These are phyloP conservation scores for Mechanitis mazaeus DNA, from an alignment of 2,888 invertebrate genomes.

Conservation along the genomic window DNA sequence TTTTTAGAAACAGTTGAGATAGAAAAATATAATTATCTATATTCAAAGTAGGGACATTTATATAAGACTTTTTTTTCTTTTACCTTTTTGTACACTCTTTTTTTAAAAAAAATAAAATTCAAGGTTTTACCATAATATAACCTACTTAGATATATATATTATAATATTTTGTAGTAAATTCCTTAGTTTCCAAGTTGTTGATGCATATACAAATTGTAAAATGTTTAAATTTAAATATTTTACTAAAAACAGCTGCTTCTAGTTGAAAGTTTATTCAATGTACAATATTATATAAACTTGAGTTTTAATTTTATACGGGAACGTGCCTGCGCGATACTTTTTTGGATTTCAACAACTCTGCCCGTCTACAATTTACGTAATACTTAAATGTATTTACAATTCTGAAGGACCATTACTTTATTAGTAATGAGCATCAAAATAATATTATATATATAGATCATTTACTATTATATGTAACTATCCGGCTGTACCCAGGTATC, in stretches of 20 bases:
- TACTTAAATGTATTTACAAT: constrained; percentile 1
- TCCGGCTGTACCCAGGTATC: no score
- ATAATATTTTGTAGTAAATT: neutral
- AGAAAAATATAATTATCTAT: no score
- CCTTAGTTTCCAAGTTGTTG: neutral
- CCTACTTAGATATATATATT: neutral
- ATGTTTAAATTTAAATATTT: constrained; percentile 2
- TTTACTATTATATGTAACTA: neutral
- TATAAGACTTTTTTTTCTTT: no score
- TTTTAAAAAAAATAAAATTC: no score
- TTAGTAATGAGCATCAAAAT: neutral
- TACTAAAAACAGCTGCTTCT: neutral
- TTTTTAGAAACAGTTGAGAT: no score
- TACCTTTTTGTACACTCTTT: no score
- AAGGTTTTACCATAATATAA: neutral
- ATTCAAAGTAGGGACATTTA: no score
- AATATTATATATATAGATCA: neutral
- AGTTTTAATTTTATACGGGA: constrained; percentile 11
- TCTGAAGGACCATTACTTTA: neutral
- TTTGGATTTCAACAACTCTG: constrained; percentile 2
- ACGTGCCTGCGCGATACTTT: constrained; percentile 6
- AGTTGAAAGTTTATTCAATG: constrained; percentile 1
- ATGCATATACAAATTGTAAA: neutral
- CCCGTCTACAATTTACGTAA: neutral
- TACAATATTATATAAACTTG: constrained; percentile 1